phyloP scores from a whole-genome alignment of 2,888 invertebrate species.

The Hypomecis punctinalis region DNA sequence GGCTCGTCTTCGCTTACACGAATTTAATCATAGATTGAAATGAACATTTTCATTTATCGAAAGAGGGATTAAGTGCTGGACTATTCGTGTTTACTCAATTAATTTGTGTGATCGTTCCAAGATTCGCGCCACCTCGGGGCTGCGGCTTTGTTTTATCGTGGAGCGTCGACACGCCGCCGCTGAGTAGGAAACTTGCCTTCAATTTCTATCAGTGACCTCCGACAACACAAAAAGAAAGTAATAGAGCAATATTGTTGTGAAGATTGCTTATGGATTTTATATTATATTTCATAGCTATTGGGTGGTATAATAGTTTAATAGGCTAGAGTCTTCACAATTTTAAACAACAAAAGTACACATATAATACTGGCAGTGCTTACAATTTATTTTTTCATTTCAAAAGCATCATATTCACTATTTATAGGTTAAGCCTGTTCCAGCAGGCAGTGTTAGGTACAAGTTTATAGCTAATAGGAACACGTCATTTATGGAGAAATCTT shows the following conservation, averaged over 20 bases:
- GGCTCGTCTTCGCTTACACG: constrained; percentile 11
- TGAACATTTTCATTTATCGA: constrained; percentile 43
- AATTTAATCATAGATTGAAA: constrained; percentile 38
- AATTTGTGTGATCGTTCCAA: constrained; percentile 60
- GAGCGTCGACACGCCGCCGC: constrained; percentile 44
- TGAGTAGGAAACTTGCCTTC: constrained; percentile 59
- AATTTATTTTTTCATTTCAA: too few species aligned
- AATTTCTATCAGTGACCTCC: constrained; percentile 63
- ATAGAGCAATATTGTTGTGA: constrained; percentile 41
- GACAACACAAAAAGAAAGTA: constrained; percentile 76
- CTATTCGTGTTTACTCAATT: constrained; percentile 65
- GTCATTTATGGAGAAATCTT: neutral
- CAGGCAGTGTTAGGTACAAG: neutral
- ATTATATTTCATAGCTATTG: neutral
- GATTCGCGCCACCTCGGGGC: constrained; percentile 57
- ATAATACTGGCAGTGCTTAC: too few species aligned
- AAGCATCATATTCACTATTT: neutral
- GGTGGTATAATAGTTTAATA: too few species aligned
- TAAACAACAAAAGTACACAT: too few species aligned
- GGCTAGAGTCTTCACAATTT: too few species aligned
- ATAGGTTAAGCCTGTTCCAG: neutral
- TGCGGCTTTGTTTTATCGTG: constrained; percentile 19
- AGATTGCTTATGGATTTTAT: constrained; percentile 1
- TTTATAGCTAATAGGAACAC: neutral
- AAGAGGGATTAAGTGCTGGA: constrained; percentile 45